phyloP scores from a whole-genome alignment of 2,888 invertebrate genomes.

The Rotaria socialis region DNA sequence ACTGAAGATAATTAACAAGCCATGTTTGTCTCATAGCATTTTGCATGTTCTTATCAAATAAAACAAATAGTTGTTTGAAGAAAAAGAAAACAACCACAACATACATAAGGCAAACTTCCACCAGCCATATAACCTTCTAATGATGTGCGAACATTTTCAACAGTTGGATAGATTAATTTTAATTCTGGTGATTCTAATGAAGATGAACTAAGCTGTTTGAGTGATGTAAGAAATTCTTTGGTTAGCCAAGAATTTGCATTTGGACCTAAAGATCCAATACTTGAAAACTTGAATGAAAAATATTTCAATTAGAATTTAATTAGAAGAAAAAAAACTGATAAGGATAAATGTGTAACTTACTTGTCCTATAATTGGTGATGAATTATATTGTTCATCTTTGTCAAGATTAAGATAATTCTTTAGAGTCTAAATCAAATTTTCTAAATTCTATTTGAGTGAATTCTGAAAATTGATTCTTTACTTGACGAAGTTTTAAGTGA shows the following conservation, averaged over 20 bases:
- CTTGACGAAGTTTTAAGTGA: constrained; percentile 64
- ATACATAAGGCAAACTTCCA: constrained; percentile 76
- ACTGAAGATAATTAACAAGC: constrained; percentile 42
- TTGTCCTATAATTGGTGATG: constrained; percentile 21
- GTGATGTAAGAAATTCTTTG: constrained; percentile 69
- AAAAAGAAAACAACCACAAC: neutral
- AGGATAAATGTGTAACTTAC: neutral
- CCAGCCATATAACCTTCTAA: constrained; percentile 78
- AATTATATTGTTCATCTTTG: neutral
- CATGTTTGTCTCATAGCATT: constrained; percentile 41
- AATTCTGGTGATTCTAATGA: constrained; percentile 47
- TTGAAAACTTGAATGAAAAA: constrained; percentile 76
- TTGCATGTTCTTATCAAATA: neutral
- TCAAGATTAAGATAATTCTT: constrained; percentile 10
- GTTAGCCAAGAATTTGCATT: constrained; percentile 69
- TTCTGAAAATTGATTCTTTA: constrained; percentile 39
- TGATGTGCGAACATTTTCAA: constrained; percentile 77
- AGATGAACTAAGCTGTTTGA: constrained; percentile 48
- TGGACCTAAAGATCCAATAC: constrained; percentile 78
- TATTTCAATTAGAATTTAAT: constrained; percentile 53
- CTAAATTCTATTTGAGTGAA: neutral
- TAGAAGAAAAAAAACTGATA: no score
- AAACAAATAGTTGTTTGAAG: no score
- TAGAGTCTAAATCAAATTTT: neutral
- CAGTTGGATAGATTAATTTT: constrained; percentile 69